A percentile compares a stretch with the other conserved stretches of the same genome.
These are phyloP conservation scores for Acanthisitta chloris DNA, from an alignment of 2,113 vertebrate genomes.

Conservation along the genomic window DNA sequence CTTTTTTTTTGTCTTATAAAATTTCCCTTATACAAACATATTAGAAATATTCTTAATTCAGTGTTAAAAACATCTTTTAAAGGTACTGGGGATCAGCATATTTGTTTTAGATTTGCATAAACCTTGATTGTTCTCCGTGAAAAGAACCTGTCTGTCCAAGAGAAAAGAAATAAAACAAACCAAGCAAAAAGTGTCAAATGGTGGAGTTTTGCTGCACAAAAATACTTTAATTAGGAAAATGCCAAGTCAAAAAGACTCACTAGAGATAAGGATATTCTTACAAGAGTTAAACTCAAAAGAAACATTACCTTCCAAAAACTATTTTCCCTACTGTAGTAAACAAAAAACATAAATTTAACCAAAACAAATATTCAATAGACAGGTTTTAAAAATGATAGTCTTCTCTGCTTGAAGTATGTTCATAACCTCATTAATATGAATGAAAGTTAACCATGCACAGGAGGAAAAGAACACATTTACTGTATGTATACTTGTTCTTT, in stretches of 20 bases:
- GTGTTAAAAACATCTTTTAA: neutral
- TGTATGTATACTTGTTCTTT: constrained; percentile 5
- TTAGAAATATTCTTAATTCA: neutral
- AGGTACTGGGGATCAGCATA: neutral
- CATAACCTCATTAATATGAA: constrained; percentile 36
- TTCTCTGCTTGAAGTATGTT: constrained; percentile 32
- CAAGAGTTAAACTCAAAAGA: constrained; percentile 4
- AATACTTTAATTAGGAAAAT: neutral
- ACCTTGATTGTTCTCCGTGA: neutral
- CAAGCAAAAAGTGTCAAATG: neutral
- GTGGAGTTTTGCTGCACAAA: neutral
- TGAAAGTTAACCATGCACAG: constrained; percentile 61
- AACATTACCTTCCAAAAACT: neutral
- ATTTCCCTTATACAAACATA: neutral
- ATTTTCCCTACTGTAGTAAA: neutral
- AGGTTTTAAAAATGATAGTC: constrained; percentile 46
- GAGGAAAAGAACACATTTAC: constrained; percentile 43
- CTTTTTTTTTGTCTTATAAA: neutral
- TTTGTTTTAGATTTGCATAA: neutral
- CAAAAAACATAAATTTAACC: constrained; percentile 32
- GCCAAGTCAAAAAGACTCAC: neutral
- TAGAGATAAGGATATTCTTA: neutral
- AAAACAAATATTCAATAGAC: constrained; percentile 43
- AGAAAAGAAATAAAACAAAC: neutral
- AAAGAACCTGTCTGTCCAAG: neutral